Conservation (phyloP, 2,113 vertebrate genomes). For the Oncorhynchus tshawytscha region DNA sequence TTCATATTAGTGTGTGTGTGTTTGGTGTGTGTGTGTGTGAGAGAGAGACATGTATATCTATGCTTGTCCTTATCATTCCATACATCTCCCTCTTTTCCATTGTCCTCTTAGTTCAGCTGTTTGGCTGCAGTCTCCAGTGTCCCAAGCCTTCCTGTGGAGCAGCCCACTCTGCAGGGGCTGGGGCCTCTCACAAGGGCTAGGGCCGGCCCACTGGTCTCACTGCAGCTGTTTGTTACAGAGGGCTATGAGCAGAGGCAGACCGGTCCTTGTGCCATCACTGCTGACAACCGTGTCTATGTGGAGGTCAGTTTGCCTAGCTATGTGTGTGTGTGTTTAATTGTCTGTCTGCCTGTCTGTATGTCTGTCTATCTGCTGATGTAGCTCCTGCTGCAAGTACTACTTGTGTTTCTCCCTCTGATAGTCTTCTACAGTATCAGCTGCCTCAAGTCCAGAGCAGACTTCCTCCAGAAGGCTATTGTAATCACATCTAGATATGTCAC, state of each 20-base stretch:
- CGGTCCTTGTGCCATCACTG: conserved; percentile 74
- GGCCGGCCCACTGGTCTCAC: conserved; percentile 50
- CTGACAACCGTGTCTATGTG: conserved; percentile 74
- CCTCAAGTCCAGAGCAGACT: not conserved
- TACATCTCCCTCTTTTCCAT: conserved; percentile 1
- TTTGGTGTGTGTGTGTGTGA: not conserved
- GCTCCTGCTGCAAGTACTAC: no score
- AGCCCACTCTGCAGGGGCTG: not conserved
- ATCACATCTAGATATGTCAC: no score
- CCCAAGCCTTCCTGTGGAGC: conserved; percentile 1
- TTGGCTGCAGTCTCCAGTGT: conserved; percentile 30
- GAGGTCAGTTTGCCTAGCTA: conserved; percentile 56
- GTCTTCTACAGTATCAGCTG: not conserved
- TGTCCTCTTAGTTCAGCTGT: conserved; percentile 61
- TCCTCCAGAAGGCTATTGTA: no score
- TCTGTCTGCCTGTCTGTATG: not conserved
- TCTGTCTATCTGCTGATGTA: not conserved
- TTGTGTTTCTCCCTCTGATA: not conserved
- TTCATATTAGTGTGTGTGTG: not conserved
- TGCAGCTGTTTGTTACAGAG: conserved; percentile 73
- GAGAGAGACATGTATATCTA: not conserved
- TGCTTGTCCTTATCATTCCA: not conserved
- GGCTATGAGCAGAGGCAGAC: conserved; percentile 49
- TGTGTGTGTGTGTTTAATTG: no score
- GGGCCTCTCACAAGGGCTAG: not conserved